A percentile compares a stretch with the other conserved stretches of the same genome.
These are phyloP conservation scores for Corythaixoides concolor DNA, from an alignment of 2,113 vertebrate species.

Conservation along the genomic window DNA sequence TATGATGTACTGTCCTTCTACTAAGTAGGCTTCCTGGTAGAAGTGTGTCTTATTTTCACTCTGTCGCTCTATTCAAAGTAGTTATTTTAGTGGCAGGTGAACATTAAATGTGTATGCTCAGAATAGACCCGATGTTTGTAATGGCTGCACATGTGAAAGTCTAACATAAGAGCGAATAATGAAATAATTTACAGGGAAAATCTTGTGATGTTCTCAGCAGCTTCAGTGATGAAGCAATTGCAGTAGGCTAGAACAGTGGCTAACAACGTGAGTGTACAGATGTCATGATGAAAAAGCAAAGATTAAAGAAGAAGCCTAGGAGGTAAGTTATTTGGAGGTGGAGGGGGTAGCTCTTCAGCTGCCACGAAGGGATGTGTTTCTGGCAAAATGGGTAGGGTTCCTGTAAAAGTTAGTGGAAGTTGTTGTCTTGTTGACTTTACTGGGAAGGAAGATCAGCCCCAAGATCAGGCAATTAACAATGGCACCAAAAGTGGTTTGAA, in stretches of 20 bases:
- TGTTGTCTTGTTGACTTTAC: background rate
- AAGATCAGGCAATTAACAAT: constrained; percentile 16
- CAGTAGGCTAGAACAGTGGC: background rate
- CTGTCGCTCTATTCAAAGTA: background rate
- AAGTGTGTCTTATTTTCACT: background rate
- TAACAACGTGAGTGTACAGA: background rate
- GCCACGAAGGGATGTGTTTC: background rate
- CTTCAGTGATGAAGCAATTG: background rate
- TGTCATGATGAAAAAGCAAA: background rate
- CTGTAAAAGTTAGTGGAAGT: background rate
- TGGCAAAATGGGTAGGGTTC: background rate
- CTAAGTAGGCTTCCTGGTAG: background rate
- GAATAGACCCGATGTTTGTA: background rate
- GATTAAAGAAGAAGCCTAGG: background rate
- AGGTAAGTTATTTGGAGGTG: background rate
- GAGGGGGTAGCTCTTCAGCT: background rate
- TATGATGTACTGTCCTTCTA: background rate
- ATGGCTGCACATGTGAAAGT: background rate
- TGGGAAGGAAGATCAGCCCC: background rate
- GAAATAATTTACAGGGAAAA: background rate
- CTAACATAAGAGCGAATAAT: background rate
- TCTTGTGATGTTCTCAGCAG: background rate
- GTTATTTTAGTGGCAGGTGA: background rate
- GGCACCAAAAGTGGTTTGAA: constrained; percentile 40
- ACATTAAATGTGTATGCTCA: background rate